A percentile compares a stretch with the other conserved stretches of the same genome.
Conservation (phyloP, 92 coral and sea anemone genomes). For the Paragorgia papillata region DNA sequence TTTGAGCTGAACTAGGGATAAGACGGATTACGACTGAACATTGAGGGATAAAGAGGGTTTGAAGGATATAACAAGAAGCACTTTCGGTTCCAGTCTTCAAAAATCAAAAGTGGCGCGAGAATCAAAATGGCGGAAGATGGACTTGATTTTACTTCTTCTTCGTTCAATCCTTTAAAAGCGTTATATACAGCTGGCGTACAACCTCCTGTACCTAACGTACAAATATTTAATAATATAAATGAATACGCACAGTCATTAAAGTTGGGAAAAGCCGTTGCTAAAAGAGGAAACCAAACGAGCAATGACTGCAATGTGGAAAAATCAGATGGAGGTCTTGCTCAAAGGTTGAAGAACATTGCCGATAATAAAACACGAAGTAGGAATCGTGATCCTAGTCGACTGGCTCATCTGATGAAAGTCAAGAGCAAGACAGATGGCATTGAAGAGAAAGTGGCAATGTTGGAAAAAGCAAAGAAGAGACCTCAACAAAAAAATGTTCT, state of each 20-base stretch:
- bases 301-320: neutral
- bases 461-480: conserved; percentile 50
- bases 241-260: conserved; percentile 82
- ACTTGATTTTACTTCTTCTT: conserved; percentile 74
- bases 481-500: conserved; percentile 67
- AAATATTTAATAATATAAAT: conserved; percentile 78
- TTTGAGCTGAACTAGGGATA: too few relatives aligned
- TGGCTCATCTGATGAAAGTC: conserved; percentile 38
- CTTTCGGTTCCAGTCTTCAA: too few relatives aligned
- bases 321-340: neutral
- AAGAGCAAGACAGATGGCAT: conserved; percentile 46
- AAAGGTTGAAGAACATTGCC: conserved; percentile 28
- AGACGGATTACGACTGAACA: neutral
- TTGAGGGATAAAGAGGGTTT: too few relatives aligned
- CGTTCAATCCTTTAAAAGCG: conserved; percentile 81
- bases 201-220: conserved; percentile 88
- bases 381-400: conserved; percentile 26
- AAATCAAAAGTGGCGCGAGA: too few relatives aligned
- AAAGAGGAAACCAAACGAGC: neutral
- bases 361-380: conserved; percentile 20
- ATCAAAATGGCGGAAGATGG: conserved; percentile 71
- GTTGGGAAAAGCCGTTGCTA: conserved; percentile 53
- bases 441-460: conserved; percentile 35
- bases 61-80: too few relatives aligned
- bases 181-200: conserved; percentile 67